Conservation (phyloP, 2,113 vertebrate genomes). For the Halcyon malimbica region DNA sequence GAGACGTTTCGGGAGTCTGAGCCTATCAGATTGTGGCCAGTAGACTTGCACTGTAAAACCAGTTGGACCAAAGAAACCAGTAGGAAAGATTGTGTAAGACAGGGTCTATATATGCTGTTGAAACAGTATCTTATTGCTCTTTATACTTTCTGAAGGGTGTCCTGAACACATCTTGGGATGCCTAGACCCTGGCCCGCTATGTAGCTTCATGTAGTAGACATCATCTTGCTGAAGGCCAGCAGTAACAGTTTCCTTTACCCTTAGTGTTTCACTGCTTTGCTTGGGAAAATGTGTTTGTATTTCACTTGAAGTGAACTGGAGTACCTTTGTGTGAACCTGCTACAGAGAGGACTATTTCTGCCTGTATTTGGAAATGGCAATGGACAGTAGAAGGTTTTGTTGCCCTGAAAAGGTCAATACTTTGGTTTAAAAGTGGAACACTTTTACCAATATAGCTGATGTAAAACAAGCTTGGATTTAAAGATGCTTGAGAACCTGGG, state of each 20-base stretch:
- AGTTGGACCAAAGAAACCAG: background rate
- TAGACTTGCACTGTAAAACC: background rate
- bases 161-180: fast-evolving
- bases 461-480: background rate
- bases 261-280: background rate
- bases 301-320: background rate
- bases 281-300: background rate
- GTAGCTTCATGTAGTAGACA: background rate
- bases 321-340: background rate
- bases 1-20: background rate
- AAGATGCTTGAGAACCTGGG: background rate
- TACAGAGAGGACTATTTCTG: background rate
- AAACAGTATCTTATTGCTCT: background rate
- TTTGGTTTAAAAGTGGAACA: background rate
- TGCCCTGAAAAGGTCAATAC: background rate
- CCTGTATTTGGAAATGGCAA: background rate
- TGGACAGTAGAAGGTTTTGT: background rate
- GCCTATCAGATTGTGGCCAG: background rate
- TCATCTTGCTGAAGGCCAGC: background rate
- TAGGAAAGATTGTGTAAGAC: background rate
- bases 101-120: background rate
- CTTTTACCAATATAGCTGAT: background rate
- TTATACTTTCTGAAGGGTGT: background rate
- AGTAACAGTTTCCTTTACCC: background rate
- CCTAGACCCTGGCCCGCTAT: background rate